Conservation (phyloP, 2,888 invertebrate genomes). For the Parnassius orleans region DNA sequence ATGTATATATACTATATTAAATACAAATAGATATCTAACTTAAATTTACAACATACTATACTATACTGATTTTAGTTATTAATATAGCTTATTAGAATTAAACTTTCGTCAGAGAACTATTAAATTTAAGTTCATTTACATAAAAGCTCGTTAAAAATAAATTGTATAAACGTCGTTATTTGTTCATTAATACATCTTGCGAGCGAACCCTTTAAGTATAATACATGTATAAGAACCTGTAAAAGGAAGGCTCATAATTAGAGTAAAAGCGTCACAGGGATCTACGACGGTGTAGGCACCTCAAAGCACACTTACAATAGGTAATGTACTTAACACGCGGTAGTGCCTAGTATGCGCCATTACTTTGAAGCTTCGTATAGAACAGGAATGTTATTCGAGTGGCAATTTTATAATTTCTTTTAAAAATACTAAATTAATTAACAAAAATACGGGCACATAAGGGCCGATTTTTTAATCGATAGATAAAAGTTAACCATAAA, state of each 20-base stretch:
- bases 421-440: too few species aligned
- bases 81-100: too few species aligned
- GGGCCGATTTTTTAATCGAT: too few species aligned
- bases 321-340: slow-evolving; percentile 76
- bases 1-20: too few species aligned
- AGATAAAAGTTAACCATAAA: too few species aligned
- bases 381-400: slow-evolving; percentile 47
- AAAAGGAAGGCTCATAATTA: slow-evolving; percentile 62
- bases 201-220: slow-evolving; percentile 11
- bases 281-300: slow-evolving; percentile 58
- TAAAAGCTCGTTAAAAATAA: too few species aligned
- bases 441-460: too few species aligned
- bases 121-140: too few species aligned
- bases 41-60: too few species aligned
- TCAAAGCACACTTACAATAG: slow-evolving; percentile 77
- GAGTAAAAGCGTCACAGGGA: slow-evolving; percentile 65
- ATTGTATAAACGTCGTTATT: neutral
- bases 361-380: slow-evolving; percentile 62
- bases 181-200: slow-evolving; percentile 2
- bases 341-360: slow-evolving; percentile 62
- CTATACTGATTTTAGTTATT: too few species aligned
- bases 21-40: too few species aligned
- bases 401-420: slow-evolving; percentile 19
- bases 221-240: slow-evolving; percentile 28
- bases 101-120: too few species aligned